Evolutionary conservation across 2,113 vertebrate genomes (phyloP).

Genomic region (Esox niger): DNA sequence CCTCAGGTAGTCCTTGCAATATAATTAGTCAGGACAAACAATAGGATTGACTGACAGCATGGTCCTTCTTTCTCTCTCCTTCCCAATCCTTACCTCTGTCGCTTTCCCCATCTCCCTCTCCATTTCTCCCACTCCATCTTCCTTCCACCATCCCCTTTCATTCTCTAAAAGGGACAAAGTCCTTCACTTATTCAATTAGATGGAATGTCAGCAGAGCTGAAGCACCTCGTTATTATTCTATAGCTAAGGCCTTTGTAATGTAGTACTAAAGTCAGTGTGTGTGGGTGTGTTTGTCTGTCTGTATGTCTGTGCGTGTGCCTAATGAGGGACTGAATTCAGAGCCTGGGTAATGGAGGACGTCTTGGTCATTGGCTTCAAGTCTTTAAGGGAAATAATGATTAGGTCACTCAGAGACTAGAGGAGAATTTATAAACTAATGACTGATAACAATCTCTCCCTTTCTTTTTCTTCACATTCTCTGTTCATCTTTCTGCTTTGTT

Average conservation of each 20-base stretch:
- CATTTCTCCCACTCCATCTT: no score
- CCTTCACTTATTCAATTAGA: constrained; percentile 27
- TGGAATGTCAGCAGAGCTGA: constrained; percentile 25
- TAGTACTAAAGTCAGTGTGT: no score
- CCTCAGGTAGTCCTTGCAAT: constrained; percentile 23
- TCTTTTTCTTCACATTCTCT: not conserved
- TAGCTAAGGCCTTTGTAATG: no score
- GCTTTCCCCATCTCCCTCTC: not conserved
- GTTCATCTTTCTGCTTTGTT: constrained; percentile 39
- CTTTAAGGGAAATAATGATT: constrained; percentile 34
- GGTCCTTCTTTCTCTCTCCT: constrained; percentile 6
- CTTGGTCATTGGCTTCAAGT: constrained; percentile 28
- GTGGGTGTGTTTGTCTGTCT: no score
- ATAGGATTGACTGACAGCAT: constrained; percentile 4
- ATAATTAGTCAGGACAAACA: constrained; percentile 32
- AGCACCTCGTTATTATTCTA: constrained; percentile 23
- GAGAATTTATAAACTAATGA: constrained; percentile 20
- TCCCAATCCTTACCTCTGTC: constrained; percentile 1
- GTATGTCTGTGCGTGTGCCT: not conserved
- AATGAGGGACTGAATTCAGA: not conserved
- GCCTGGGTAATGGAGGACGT: constrained; percentile 10
- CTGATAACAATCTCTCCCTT: constrained; percentile 39
- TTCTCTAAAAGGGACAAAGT: constrained; percentile 21
- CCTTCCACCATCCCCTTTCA: not conserved
- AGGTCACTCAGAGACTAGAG: constrained; percentile 15